Base-by-base conservation (phyloP, 2,888 invertebrate genomes). In the Sinelater perroti region DNA sequence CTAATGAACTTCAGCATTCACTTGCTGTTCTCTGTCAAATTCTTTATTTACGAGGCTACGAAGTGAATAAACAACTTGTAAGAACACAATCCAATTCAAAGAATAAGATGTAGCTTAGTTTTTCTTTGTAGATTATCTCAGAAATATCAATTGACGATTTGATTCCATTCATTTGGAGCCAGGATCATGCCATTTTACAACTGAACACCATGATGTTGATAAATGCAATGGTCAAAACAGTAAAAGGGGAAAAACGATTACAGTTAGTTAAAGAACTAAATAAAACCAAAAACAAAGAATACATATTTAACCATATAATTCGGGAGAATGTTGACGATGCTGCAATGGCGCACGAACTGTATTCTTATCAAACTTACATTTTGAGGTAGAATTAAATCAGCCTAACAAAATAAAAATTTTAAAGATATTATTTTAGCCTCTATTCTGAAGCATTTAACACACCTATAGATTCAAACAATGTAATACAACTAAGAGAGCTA, bases 291-390 rank as follows among this genome's bases (percentile, higher is more conserved):
- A 72, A 59, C 21, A 63, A 58, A 55, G 45, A 70, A 67, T 61
- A 49, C 18, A 64, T 68, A 53, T 68, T 56, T 36, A 61, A 59
- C 1, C 26, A 66, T 21, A 61, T 69, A 11, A 65, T 69, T 26
- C 40, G 52, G 30, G 67, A 62, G 31, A 64, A 64, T 17, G 60
- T 53, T 30, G 45, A 63, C n/a, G 56, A 56, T 7, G 33, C 31
- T 10, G 38, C 47, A 2, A 74, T 74, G 64, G 74, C 74, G 14
- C 75, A 72, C 47, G 74, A 77, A 60, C 57, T 78, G 8, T 77
- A 75, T 53, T 70, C 76, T 33, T 70, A 73, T 55, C 77, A 78
- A 57, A 74, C 75, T 0, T 72, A 70, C 47, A 60, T 76, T 18
- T 61, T 78, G 24, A 75, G 75, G 75, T 75, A 72, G 66, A 28